phyloP scores from a whole-genome alignment of 2,888 invertebrate genomes.

The Amaurobius ferox region DNA sequence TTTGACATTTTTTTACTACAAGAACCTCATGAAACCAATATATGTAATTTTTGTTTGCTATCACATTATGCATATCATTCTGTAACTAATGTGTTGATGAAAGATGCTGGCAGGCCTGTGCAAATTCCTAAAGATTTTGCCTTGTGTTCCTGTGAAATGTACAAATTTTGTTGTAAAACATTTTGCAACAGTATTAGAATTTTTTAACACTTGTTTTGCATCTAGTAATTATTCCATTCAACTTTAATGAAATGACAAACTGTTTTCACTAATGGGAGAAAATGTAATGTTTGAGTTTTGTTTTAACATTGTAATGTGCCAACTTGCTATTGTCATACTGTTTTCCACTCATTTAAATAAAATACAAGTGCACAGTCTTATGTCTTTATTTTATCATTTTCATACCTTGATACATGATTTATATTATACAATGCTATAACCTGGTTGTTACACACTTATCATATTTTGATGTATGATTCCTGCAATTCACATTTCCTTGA shows the following conservation, averaged over 20 bases:
- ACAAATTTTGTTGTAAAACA: not conserved
- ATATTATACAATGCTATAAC: no score
- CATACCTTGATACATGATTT: no score
- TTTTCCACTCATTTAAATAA: slow-evolving; percentile 53
- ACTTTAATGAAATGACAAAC: not conserved
- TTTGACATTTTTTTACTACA: no score
- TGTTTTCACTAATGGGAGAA: not conserved
- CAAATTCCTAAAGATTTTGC: not conserved
- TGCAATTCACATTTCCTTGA: no score
- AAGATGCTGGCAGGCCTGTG: slow-evolving; percentile 40
- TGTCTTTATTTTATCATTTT: no score
- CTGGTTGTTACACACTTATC: no score
- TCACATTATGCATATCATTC: no score
- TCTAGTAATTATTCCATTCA: not conserved
- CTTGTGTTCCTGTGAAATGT: slow-evolving; percentile 3
- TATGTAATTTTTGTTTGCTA: no score
- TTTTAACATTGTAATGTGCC: slow-evolving; percentile 49
- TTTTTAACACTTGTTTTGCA: not conserved
- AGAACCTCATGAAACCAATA: no score
- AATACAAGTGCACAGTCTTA: slow-evolving; percentile 39
- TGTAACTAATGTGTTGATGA: not conserved
- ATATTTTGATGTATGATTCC: no score
- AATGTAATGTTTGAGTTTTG: not conserved
- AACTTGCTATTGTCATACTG: slow-evolving; percentile 53
- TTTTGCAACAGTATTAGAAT: not conserved